Evolutionary conservation across 2,797 vertebrate genomes (phyloP).

Genomic region (Siniperca undulata): DNA sequence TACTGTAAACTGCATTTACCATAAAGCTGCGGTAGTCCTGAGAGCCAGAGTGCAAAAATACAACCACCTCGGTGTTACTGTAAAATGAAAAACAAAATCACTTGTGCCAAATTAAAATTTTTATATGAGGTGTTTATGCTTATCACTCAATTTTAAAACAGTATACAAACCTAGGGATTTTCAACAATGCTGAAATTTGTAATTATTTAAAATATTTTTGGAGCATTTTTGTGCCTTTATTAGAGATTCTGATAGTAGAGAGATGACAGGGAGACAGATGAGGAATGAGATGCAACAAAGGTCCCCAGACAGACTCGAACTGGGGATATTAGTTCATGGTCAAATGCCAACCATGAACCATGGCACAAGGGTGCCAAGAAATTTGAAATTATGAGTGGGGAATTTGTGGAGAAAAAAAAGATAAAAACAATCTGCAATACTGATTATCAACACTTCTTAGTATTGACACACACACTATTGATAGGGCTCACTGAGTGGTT

Average conservation of each 20-base stretch:
- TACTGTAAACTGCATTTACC: constrained; percentile 10
- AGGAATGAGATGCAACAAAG: background rate
- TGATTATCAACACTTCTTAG: background rate
- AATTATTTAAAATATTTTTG: background rate
- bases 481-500: background rate
- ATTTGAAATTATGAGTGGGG: background rate
- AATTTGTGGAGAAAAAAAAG: too few relatives aligned
- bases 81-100: background rate
- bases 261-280: background rate
- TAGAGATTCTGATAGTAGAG: background rate
- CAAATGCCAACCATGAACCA: too few relatives aligned
- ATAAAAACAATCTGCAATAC: background rate
- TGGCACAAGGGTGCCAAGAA: background rate
- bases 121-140: background rate
- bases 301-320: background rate
- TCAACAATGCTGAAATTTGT: background rate
- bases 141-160: background rate
- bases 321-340: background rate
- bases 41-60: background rate
- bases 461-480: background rate
- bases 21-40: constrained; percentile 4
- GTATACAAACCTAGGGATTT: background rate
- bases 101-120: background rate
- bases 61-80: background rate
- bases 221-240: background rate